Evolutionary conservation across 2,797 vertebrate genomes (phyloP), one percentile per base, ranked within the genome.

Genomic region (Betta splendens): DNA sequence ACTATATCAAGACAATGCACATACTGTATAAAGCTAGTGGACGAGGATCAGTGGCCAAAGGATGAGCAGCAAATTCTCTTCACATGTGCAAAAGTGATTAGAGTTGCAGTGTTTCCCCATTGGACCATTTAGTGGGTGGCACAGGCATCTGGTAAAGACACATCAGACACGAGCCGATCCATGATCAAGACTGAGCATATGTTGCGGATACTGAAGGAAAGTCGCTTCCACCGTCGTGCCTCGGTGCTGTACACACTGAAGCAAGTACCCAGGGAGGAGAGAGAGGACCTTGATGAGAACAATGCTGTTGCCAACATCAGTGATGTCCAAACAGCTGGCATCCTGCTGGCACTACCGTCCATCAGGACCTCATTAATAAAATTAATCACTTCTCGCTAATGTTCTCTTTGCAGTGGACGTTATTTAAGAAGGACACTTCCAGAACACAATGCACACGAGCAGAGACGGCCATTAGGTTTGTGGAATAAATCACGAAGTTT

Each of bases 41-140:
- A 56, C 63, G 46, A 77, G 76, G 38, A 56, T 64, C 67, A 38
- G 56, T 35, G 28, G 55, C 60, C 59, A 68, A 70, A 56, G 66
- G 58, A 73, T 75, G 69, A 81, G 83, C 74, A 70, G 72, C n/a
- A 17, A 77, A 79, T 70, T 72, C 80, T 75, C 50, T 54, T 64
- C 77, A 76, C 65, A 67, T 43, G 29, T 70, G 49, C 69, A 78
- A 77, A 81, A 83, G 69, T 79, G 81, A 82, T 85, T 80, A 81
- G 72, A 84, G 69, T 78, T 70, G 76, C 69, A 73, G 69, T 44
- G 76, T 69, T 79, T 76, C 67, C 82, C 77, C 79, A 59, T 76
- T 22, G 64, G 79, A 82, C 63, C 75, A 54, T 80, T 84, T 83
- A 80, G 64, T 72, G 62, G 64, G 71, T 79, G 69, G 73, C 69